Evolutionary conservation across 1,140 invertebrate genomes (phyloP).

Genomic region (Ceratina japonica): DNA sequence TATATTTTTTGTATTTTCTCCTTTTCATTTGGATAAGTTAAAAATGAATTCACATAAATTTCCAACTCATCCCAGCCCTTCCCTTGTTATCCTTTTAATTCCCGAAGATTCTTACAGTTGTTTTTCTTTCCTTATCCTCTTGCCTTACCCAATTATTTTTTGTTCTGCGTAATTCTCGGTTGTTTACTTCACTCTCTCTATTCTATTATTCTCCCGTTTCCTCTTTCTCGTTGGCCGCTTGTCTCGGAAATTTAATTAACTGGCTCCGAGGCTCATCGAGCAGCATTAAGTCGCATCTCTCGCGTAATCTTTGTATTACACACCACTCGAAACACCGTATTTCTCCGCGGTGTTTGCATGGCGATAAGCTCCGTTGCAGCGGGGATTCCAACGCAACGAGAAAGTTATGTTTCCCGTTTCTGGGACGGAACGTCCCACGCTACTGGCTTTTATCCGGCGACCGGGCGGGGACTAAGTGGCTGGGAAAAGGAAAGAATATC

Average conservation of each 20-base stretch:
- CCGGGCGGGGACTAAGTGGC: conserved; percentile 5
- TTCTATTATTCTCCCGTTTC: background rate
- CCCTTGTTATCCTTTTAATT: too few relatives aligned
- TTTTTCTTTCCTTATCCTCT: too few relatives aligned
- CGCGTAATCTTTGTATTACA: conserved; percentile 67
- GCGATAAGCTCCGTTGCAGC: conserved; percentile 49
- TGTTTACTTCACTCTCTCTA: background rate
- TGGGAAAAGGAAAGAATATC: conserved; percentile 23
- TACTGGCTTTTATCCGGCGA: conserved; percentile 20
- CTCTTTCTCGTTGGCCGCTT: background rate
- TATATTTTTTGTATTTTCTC: too few relatives aligned
- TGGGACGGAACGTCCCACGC: conserved; percentile 12
- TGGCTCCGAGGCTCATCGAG: conserved; percentile 67
- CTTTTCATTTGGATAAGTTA: too few relatives aligned
- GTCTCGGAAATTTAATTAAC: conserved; percentile 67
- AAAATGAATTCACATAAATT: too few relatives aligned
- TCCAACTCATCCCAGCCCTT: too few relatives aligned
- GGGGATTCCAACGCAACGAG: conserved; percentile 1
- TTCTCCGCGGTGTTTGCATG: conserved; percentile 53
- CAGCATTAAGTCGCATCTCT: conserved; percentile 67
- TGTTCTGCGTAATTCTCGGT: too few relatives aligned
- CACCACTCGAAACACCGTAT: conserved; percentile 63
- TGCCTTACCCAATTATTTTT: too few relatives aligned
- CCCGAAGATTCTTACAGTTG: too few relatives aligned
- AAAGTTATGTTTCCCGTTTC: conserved; percentile 15